These are phyloP conservation scores for Lepidochitona cinerea DNA, from an alignment of 2,888 invertebrate species.

Conservation along the genomic window DNA sequence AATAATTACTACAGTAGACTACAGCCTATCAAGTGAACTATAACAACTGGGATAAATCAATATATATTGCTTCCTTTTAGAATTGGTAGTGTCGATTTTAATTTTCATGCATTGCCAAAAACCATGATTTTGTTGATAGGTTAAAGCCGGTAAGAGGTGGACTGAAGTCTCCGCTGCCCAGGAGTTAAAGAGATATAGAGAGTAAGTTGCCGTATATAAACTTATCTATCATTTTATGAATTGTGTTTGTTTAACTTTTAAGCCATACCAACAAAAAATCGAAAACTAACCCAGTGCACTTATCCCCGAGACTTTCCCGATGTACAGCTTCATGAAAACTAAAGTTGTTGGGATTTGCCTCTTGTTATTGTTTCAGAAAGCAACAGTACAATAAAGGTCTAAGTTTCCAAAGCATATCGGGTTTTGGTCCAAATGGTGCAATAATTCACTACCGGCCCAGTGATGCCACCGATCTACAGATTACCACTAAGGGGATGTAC, in stretches of 20 bases:
- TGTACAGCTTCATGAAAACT: too few species aligned
- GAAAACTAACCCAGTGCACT: too few species aligned
- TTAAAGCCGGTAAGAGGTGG: constrained; percentile 34
- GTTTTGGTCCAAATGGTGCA: constrained; percentile 66
- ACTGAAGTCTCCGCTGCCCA: constrained; percentile 50
- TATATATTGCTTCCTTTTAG: too few species aligned
- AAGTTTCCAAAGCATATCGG: constrained; percentile 68
- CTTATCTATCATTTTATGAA: too few species aligned
- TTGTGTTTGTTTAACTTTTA: too few species aligned
- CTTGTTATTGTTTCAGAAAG: constrained; percentile 33
- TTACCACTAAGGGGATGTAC: constrained; percentile 60
- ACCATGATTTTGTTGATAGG: constrained; percentile 23
- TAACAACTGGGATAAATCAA: background rate
- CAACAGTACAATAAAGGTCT: constrained; percentile 61
- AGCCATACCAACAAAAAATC: too few species aligned
- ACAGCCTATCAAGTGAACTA: background rate
- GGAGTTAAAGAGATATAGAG: constrained; percentile 38
- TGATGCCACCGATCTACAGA: constrained; percentile 63
- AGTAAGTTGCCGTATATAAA: too few species aligned
- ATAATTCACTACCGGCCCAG: constrained; percentile 66
- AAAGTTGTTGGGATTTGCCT: too few species aligned
- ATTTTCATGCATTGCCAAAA: background rate
- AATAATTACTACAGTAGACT: background rate
- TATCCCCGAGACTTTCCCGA: too few species aligned
- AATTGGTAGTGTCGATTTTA: background rate